Base-by-base conservation (phyloP, 2,888 invertebrate species). In the Trichogramma evanescens region DNA sequence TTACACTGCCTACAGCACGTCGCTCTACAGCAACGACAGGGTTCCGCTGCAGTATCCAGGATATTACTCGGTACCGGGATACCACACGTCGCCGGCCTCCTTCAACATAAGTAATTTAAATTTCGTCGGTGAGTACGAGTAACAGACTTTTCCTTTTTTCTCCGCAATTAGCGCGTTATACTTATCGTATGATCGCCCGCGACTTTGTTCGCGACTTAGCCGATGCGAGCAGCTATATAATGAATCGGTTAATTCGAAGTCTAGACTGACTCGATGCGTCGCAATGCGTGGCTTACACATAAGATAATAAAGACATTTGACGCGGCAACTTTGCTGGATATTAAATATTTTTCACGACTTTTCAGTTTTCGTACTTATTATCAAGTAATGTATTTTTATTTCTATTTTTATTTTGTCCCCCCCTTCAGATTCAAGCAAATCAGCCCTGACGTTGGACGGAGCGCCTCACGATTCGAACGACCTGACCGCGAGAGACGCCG, bases 21-120 rank as follows among this genome's bases (percentile, higher is more conserved):
- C 71, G 65, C 67, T 77, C 10, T 77, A 77, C 54, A 72, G 73
- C 65, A 77, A 77, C 62, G 77, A 77, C 66, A 74, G 76, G 71
- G 76, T 76, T 69, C 71, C 77, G 50, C 63, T 77, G 57, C 77
- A 77, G 67, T 77, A 77, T 71, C 72, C 77, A 58, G 72, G 74
- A 59, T 77, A 77, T 66, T 77, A 77, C 63, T 73, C 77, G 39
- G 70, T 77, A 70, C 72, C 77, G 43, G 74, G 77, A 13, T 77
- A 77, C 65, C 77, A 77, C 56, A 66, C 74, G 26, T 68, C 76
- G 6, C 74, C 77, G 41, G 64, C 75, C 13, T 72, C 77, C 4
- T 78, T 78, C 63, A 76, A 76, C 62, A 72, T 76, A 65, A 71
- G 74, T 63, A 76, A 76, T 62, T 67, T 76, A 45, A 74, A 74